phyloP scores from a whole-genome alignment of 2,888 invertebrate genomes.

The Parelbella ahira region DNA sequence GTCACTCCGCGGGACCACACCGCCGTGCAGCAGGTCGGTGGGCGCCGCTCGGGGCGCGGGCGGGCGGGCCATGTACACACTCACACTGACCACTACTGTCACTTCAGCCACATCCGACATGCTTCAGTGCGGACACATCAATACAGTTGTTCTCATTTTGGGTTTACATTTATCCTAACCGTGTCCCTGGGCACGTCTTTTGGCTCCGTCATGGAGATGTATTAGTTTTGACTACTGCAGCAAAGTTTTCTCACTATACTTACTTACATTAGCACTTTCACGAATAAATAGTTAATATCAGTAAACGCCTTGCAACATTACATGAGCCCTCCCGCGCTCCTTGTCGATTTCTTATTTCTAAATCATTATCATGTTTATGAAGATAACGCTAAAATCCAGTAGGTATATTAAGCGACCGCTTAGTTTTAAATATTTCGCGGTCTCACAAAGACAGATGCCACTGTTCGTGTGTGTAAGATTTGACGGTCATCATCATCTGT shows the following conservation, averaged over 20 bases:
- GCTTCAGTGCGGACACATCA: slow-evolving; percentile 29
- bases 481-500: too few species aligned
- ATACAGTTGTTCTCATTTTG: slow-evolving; percentile 19
- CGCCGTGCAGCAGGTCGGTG: slow-evolving; percentile 92
- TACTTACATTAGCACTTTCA: slow-evolving; percentile 6
- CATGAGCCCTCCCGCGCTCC: slow-evolving; percentile 70
- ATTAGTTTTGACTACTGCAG: too few species aligned
- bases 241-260: too few species aligned
- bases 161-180: slow-evolving; percentile 22
- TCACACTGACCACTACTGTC: too few species aligned
- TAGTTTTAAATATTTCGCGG: too few species aligned
- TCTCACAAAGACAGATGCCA: too few species aligned
- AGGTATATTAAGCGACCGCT: too few species aligned
- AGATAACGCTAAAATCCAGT: slow-evolving; percentile 2
- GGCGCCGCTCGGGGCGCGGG: slow-evolving; percentile 65
- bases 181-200: slow-evolving; percentile 19
- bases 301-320: slow-evolving; percentile 28
- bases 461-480: too few species aligned
- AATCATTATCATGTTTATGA: slow-evolving; percentile 1
- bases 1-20: slow-evolving; percentile 95
- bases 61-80: slow-evolving; percentile 56
- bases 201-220: neutral
- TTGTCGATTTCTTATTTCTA: slow-evolving; percentile 22
- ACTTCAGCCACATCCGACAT: too few species aligned
- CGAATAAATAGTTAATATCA: too few species aligned